Base-by-base conservation (phyloP, 64 coral and sea anemone species). In the Stylophora pistillata region DNA sequence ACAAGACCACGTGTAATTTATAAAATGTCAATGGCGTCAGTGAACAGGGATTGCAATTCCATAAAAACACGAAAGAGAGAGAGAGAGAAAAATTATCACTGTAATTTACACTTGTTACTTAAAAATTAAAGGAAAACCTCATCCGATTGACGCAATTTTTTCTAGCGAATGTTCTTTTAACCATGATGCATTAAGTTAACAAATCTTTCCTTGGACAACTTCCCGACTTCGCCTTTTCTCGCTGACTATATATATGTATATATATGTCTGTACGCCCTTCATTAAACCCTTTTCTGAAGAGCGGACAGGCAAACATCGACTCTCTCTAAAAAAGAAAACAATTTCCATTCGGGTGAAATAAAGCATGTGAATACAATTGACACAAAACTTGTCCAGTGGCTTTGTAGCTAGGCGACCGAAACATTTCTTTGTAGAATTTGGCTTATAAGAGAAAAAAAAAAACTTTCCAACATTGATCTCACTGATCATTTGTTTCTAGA, bases 291-390 rank as follows among this genome's bases (percentile, higher is more conserved):
- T 64, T 63, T 32, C 64, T 82, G 28, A 31, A 82, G 30, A 58
- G 57, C 29, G 9, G 58, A 21, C 15, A 34, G 11, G 10, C 21
- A 37, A 37, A 37, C 21, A 37, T 20, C 5, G 17, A 63, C 59
- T 82, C 37, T 37, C 11, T 31, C 15, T 30, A 58, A 64, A 10
- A 16, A 62, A 82, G 77, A 64, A 82, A 82, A 58, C 58, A 34
- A 82, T 82, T 41, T 82, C 57, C 26, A 82, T 82, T 34, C 26
- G n/a, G n/a, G n/a, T n/a, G n/a, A n/a, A n/a, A n/a, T n/a, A n/a
- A n/a, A n/a, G n/a, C n/a, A n/a, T n/a, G n/a, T n/a, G n/a, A n/a
- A n/a, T n/a, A n/a, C n/a, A n/a, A n/a, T n/a, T n/a, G n/a, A n/a
- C n/a, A n/a, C 64, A 63, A 34, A 12, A 63, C 63, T 30, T 16